Conservation (phyloP, 1,140 invertebrate genomes). For the Bradynema listronoti region DNA sequence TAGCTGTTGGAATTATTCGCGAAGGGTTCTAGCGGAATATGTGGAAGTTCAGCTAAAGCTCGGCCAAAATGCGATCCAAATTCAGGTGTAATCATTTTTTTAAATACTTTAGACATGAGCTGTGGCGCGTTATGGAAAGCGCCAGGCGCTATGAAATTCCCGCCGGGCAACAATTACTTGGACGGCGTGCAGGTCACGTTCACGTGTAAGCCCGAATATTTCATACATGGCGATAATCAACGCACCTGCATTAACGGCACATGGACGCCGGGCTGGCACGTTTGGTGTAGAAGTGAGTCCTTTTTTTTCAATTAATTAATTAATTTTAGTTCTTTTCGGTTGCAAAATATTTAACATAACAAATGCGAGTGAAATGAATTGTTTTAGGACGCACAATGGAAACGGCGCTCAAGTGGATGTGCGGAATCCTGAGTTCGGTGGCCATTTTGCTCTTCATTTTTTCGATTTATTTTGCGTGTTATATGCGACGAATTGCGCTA, state of each 20-base stretch:
- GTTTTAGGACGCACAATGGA: conserved; percentile 33
- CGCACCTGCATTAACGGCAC: conserved; percentile 50
- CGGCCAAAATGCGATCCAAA: too few species aligned
- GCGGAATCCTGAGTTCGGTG: conserved; percentile 38
- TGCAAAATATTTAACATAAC: background rate
- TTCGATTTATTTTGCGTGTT: conserved; percentile 33
- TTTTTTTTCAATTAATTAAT: background rate
- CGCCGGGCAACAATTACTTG: conserved; percentile 44
- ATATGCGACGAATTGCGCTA: conserved; percentile 30
- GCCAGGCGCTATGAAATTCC: conserved; percentile 46
- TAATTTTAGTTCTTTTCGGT: background rate
- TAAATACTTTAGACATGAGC: conserved; percentile 45
- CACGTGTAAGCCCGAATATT: conserved; percentile 52
- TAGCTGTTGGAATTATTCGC: too few species aligned
- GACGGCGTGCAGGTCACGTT: conserved; percentile 48
- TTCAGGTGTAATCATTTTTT: too few species aligned
- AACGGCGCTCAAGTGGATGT: conserved; percentile 38
- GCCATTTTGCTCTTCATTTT: conserved; percentile 32
- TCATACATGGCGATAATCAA: conserved; percentile 47
- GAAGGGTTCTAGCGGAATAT: too few species aligned
- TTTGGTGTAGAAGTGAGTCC: conserved; percentile 41
- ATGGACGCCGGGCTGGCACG: conserved; percentile 47
- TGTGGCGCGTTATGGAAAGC: conserved; percentile 45
- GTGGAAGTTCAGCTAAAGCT: too few species aligned
- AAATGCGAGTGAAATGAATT: background rate